Conservation (phyloP, 2,113 vertebrate species). For the Odocoileus hemionus region DNA sequence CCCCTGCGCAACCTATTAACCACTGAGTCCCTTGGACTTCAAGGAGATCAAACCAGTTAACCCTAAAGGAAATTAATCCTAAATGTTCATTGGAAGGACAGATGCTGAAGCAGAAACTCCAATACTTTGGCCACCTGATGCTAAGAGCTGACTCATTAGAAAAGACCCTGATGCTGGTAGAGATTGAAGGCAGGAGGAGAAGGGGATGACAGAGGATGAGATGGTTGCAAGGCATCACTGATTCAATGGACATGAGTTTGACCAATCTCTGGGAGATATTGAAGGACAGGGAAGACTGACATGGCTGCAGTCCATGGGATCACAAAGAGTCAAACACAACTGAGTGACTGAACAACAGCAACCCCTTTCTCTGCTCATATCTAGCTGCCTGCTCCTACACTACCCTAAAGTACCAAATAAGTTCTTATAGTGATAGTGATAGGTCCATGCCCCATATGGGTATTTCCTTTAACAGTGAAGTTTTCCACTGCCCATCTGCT, state of each 20-base stretch:
- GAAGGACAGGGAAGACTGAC: background rate
- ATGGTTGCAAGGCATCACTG: background rate
- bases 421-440: background rate
- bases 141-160: background rate
- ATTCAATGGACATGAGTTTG: background rate
- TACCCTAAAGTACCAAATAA: background rate
- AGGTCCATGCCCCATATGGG: background rate
- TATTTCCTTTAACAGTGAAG: background rate
- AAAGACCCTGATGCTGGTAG: background rate
- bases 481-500: background rate
- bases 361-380: background rate
- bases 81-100: background rate
- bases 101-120: background rate
- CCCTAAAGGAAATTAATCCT: background rate
- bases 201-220: background rate
- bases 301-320: background rate
- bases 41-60: background rate
- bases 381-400: background rate
- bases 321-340: background rate
- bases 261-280: background rate
- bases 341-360: background rate
- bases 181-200: background rate
- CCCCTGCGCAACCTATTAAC: background rate
- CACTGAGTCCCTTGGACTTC: background rate
- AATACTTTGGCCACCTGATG: background rate